A percentile compares a stretch with the other conserved stretches of the same genome.
Conservation (phyloP, 2,113 vertebrate species). For the Alexandromys fortis region DNA sequence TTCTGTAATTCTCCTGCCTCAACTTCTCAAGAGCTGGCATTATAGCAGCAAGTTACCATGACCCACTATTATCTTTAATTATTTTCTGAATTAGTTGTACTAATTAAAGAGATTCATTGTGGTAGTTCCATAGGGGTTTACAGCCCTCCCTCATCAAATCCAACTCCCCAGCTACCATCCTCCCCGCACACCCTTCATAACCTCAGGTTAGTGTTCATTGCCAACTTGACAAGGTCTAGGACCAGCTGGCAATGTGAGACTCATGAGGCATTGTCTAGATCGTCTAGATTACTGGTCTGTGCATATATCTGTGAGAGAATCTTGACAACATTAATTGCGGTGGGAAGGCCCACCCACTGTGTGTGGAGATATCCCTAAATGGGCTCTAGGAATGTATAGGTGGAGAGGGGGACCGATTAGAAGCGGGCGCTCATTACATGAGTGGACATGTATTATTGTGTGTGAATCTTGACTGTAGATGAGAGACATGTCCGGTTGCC, state of each 20-base stretch:
- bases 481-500: neutral
- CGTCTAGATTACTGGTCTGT: neutral
- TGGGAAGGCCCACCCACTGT: neutral
- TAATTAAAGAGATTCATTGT: neutral
- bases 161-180: neutral
- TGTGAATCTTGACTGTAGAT: neutral
- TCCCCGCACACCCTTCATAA: neutral
- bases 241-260: neutral
- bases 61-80: neutral
- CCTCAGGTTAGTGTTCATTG: neutral
- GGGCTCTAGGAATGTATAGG: neutral
- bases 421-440: neutral
- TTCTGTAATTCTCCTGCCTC: neutral
- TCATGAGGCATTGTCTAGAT: neutral
- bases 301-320: neutral
- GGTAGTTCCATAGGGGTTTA: neutral
- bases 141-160: neutral
- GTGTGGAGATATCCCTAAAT: neutral
- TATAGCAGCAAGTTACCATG: neutral
- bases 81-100: neutral
- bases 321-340: neutral
- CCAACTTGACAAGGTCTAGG: neutral
- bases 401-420: neutral
- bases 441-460: neutral
- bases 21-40: neutral